These are phyloP conservation scores for Drosophila mettleri DNA, from an alignment of 2,888 invertebrate genomes.

Conservation along the genomic window DNA sequence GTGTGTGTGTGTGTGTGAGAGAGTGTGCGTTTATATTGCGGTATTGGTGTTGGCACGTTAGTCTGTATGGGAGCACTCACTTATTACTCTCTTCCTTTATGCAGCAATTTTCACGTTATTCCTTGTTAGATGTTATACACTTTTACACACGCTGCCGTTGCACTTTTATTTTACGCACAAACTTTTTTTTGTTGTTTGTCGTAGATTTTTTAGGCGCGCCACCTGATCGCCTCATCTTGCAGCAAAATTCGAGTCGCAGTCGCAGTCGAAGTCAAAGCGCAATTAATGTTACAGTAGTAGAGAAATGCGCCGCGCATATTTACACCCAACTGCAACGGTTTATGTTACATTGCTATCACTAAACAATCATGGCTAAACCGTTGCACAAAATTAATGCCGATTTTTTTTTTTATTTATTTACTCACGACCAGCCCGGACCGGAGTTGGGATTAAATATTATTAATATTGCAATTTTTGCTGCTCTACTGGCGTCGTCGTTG, in stretches of 20 bases:
- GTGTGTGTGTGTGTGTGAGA: constrained; percentile 16
- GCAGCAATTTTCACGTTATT: constrained; percentile 41
- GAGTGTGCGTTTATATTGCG: constrained; percentile 10
- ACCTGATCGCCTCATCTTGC: constrained; percentile 66
- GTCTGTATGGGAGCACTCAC: constrained; percentile 41
- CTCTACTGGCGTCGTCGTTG: constrained; percentile 54
- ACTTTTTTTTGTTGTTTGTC: constrained; percentile 32
- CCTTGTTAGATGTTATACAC: constrained; percentile 25
- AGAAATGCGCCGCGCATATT: constrained; percentile 70
- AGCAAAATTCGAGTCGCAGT: constrained; percentile 55
- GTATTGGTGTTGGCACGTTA: constrained; percentile 42
- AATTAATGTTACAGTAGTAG: constrained; percentile 67
- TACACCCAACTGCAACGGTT: constrained; percentile 34
- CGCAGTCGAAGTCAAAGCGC: constrained; percentile 61
- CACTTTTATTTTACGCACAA: constrained; percentile 33
- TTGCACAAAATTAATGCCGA: constrained; percentile 1
- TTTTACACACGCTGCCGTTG: constrained; percentile 56
- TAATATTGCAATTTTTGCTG: constrained; percentile 60
- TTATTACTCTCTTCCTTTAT: constrained; percentile 36
- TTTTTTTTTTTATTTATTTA: constrained; percentile 9
- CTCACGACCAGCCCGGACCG: constrained; percentile 28
- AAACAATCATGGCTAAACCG: constrained; percentile 1
- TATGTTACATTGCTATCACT: constrained; percentile 31
- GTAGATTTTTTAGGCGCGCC: constrained; percentile 62
- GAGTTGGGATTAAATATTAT: constrained; percentile 37